Base-by-base conservation (phyloP, 2,888 invertebrate genomes). In the Tipula helvola region DNA sequence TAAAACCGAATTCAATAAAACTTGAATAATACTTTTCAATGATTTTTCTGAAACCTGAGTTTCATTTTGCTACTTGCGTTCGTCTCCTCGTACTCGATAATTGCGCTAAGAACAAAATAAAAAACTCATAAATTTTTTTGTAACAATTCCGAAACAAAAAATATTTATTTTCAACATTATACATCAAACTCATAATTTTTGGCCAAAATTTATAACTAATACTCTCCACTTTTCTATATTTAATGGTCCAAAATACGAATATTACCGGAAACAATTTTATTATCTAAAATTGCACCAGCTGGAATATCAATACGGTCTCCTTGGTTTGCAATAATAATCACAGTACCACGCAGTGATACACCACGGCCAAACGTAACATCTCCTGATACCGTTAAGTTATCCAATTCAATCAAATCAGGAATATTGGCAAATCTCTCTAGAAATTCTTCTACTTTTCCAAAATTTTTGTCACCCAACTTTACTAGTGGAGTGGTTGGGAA, bases 181-280 rank as follows among this genome's bases (percentile, higher is more conserved):
- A 18, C 28, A 71, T 28, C 28, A n/a, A 71, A 71, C 18, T 4
- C 28, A 28, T 71, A 71, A 71, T 71, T 71, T 71, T 71, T 71
- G 71, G 71, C 10, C 28, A 18, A 28, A 39, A 71, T 28, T 8
- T 10, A 28, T 28, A 71, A 71, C 10, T 71, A 71, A 10, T 28
- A 28, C 71, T 28, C 28, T 28, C 5, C 16, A 28, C 52, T n/a
- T 10, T 47, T 12, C n/a, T n/a, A n/a, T 52, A 83, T 39, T 92
- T 94, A 99, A 92, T 99, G 99, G 92, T 99, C 98, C 90, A 99
- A 92, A 90, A 99, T 99, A 89, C 99, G 95, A 90, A 99, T 94
- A 92, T 99, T 99, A 88, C 99, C 99, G 5, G 99, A 99, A 0
- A 99, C 99, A 88, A 99, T 99, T 92, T 99, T 99, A 92, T 99